Conservation (phyloP, 1,140 invertebrate genomes). For the Diachasma alloeum region DNA sequence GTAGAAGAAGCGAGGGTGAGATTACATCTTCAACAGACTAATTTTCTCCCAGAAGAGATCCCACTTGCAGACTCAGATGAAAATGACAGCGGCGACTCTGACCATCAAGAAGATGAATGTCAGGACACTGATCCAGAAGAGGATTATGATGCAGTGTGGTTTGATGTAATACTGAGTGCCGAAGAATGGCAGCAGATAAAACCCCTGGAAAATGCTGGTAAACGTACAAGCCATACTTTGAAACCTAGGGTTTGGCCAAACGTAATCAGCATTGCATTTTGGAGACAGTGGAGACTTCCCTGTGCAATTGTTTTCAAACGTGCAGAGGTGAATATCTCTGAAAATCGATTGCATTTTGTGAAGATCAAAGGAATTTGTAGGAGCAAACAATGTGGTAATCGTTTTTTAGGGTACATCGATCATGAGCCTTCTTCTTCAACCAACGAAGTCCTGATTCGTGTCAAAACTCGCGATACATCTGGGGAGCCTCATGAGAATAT, state of each 20-base stretch:
- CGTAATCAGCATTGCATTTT: not conserved
- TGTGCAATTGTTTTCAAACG: slow-evolving; percentile 13
- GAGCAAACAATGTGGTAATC: slow-evolving; percentile 13
- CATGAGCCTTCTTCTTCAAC: not conserved
- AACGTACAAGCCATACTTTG: not conserved
- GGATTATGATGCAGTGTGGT: not conserved
- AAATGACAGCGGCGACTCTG: not conserved
- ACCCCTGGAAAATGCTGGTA: not conserved
- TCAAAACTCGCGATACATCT: slow-evolving; percentile 16
- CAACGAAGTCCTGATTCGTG: not conserved
- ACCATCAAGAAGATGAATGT: no score
- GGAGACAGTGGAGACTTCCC: not conserved
- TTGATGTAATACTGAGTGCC: slow-evolving; percentile 3
- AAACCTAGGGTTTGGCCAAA: slow-evolving; percentile 14
- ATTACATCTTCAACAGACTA: not conserved
- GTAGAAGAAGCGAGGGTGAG: not conserved
- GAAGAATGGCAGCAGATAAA: slow-evolving; percentile 7
- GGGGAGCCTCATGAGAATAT: not conserved
- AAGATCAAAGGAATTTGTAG: slow-evolving; percentile 17
- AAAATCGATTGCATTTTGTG: not conserved
- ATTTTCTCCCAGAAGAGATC: not conserved
- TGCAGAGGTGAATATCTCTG: not conserved
- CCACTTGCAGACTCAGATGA: not conserved
- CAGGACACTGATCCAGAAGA: not conserved
- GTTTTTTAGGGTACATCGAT: not conserved